Evolutionary conservation across 2,888 invertebrate genomes (phyloP), one percentile per base, ranked within the genome.

Genomic region (Byasa hedistus): DNA sequence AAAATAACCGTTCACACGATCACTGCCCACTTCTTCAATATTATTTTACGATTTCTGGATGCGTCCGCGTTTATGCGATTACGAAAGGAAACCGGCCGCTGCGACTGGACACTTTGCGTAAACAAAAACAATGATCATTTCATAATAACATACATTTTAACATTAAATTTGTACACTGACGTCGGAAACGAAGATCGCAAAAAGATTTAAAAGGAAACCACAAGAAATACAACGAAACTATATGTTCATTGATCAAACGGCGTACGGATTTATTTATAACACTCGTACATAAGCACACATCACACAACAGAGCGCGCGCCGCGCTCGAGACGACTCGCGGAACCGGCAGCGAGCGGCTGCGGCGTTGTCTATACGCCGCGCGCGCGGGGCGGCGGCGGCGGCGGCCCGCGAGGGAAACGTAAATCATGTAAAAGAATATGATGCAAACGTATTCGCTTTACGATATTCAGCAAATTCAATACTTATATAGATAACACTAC

Each of bases 51-150:
- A 17, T 12, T 23, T 58, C 44, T n/a, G 4, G 10, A 32, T 57
- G 19, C 3, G 7, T 36, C 15, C 17, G 10, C 15, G 32, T 57
- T 57, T 36, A 32, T 27, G 5, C 39, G 17, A 39, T 17, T 23
- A 10, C 1, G 17, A 39, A 58, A 17, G 7, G 21, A 22, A 44
- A 58, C 21, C 12, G 15, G 15, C 21, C 8, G 22, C 22, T 21
- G 15, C 5, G 5, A 39, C 22, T 21, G 19, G 22, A 59, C 44
- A 39, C 10, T 55, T 24, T 23, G 55, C 44, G 63, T 57, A 57
- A 63, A 57, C 57, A 27, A 63, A 63, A 63, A 56, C 48, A 63
- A 57, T 23, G 57, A 63, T 22, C 22, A 27, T 21, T 44, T 63
- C 48, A 48, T 39, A 36, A 55, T 55, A 55, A 4, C 12, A 17